These are phyloP conservation scores for Corydoras sp. DNA, from an alignment of 2,113 vertebrate species.

Conservation along the genomic window DNA sequence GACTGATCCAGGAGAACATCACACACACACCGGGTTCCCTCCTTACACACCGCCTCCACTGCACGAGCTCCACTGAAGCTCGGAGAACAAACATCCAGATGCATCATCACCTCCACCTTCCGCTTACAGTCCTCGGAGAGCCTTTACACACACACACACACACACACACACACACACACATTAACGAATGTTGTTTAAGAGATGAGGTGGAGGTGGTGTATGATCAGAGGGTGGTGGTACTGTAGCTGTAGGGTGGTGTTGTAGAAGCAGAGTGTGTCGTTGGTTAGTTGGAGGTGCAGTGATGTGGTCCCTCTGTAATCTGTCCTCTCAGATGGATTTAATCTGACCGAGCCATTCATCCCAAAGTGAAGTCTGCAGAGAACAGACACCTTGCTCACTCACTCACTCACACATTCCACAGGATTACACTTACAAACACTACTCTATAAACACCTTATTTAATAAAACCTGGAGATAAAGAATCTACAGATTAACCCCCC, in stretches of 20 bases:
- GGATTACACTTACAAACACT: no score
- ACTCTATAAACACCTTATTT: no score
- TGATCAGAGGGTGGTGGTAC: slow-evolving; percentile 60
- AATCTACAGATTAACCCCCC: no score
- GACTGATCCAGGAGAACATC: slow-evolving; percentile 87
- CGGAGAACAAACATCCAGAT: slow-evolving; percentile 82
- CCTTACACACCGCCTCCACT: slow-evolving; percentile 70
- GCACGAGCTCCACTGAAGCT: slow-evolving; percentile 77
- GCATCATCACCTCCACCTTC: slow-evolving; percentile 72
- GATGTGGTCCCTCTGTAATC: slow-evolving; percentile 53
- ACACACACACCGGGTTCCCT: slow-evolving; percentile 76
- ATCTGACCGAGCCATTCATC: slow-evolving; percentile 84
- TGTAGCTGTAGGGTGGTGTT: slow-evolving; percentile 80
- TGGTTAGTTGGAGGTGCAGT: slow-evolving; percentile 75
- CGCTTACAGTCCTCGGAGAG: slow-evolving; percentile 69
- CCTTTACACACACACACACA: slow-evolving; percentile 53
- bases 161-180: background rate
- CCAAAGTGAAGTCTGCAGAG: slow-evolving; percentile 85
- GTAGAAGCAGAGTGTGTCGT: slow-evolving; percentile 80
- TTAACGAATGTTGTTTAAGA: background rate
- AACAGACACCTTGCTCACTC: background rate
- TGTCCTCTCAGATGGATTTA: slow-evolving; percentile 69
- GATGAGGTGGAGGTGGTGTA: background rate
- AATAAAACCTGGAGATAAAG: no score
- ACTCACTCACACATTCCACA: no score